These are phyloP conservation scores for Hydropsyche tenuis DNA, from an alignment of 1,140 invertebrate species.

Conservation along the genomic window DNA sequence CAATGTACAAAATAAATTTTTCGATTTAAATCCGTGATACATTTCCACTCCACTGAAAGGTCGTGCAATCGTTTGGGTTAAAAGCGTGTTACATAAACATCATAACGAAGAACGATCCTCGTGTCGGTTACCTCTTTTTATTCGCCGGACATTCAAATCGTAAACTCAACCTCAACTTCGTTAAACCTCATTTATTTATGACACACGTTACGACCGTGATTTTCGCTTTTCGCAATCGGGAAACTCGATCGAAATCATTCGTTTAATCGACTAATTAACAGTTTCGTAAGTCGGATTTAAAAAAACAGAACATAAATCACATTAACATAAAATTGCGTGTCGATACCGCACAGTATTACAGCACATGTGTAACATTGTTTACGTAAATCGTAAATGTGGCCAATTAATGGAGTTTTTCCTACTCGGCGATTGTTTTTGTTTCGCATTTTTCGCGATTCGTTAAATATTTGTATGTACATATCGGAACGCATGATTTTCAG, in stretches of 20 bases:
- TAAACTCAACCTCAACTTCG: conserved; percentile 28
- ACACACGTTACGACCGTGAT: too few relatives aligned
- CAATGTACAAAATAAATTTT: background rate
- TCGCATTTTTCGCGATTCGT: background rate
- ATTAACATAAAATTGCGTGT: background rate
- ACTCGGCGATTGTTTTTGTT: background rate
- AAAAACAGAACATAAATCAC: too few relatives aligned
- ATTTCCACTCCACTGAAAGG: conserved; percentile 21
- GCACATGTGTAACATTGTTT: background rate
- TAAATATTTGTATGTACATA: background rate
- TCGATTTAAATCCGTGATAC: background rate
- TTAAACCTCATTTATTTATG: too few relatives aligned
- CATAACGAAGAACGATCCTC: conserved; percentile 10
- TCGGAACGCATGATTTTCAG: background rate
- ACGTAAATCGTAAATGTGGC: conserved; percentile 1
- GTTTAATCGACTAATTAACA: too few relatives aligned
- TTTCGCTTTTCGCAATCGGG: too few relatives aligned
- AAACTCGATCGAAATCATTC: too few relatives aligned
- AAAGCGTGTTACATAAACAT: conserved; percentile 43
- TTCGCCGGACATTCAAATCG: conserved; percentile 40
- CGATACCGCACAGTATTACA: background rate
- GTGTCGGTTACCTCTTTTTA: conserved; percentile 30
- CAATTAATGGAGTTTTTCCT: conserved; percentile 11
- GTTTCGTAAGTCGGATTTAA: too few relatives aligned
- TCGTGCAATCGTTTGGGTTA: conserved; percentile 22